Percentiles rank a stretch among this genome's conserved stretches.
Conservation (phyloP, 1,140 invertebrate species). For the Orius insidiosus region DNA sequence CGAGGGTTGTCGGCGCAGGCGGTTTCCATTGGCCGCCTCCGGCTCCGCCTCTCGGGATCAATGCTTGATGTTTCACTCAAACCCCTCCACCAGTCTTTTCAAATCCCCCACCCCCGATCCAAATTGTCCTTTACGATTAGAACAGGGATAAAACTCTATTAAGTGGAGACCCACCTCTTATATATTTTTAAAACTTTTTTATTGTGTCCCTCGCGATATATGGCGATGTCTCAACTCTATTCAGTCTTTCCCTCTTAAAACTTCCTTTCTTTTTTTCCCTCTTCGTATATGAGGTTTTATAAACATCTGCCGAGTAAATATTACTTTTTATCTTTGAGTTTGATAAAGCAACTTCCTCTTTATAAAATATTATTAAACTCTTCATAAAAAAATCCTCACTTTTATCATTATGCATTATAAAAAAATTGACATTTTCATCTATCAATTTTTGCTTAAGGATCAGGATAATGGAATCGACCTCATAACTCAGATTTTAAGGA, state of each 20-base stretch:
- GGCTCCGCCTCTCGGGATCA: constrained; percentile 14
- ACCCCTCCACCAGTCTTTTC: neutral
- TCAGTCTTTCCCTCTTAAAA: neutral
- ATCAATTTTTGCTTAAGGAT: too few relatives aligned
- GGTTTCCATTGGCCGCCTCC: constrained; percentile 2
- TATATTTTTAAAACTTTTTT: constrained; percentile 1
- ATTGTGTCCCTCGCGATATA: constrained; percentile 1
- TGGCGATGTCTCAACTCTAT: neutral
- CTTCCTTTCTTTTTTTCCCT: neutral
- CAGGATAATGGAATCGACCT: too few relatives aligned
- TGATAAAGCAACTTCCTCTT: too few relatives aligned
- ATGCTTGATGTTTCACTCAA: constrained; percentile 15
- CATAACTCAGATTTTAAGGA: too few relatives aligned
- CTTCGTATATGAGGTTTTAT: neutral
- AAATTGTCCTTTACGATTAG: constrained; percentile 14
- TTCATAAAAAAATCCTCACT: too few relatives aligned
- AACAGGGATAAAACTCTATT: constrained; percentile 16
- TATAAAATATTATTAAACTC: too few relatives aligned
- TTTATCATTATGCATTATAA: too few relatives aligned
- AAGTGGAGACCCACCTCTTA: constrained; percentile 6
- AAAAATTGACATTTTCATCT: too few relatives aligned
- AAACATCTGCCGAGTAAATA: neutral
- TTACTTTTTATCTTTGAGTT: neutral
- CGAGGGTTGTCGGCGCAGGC: neutral
- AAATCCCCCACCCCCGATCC: neutral